A percentile compares a stretch with the other conserved stretches of the same genome.
phyloP scores from a whole-genome alignment of 2,113 vertebrate species.

The Nannobrachium achirus region DNA sequence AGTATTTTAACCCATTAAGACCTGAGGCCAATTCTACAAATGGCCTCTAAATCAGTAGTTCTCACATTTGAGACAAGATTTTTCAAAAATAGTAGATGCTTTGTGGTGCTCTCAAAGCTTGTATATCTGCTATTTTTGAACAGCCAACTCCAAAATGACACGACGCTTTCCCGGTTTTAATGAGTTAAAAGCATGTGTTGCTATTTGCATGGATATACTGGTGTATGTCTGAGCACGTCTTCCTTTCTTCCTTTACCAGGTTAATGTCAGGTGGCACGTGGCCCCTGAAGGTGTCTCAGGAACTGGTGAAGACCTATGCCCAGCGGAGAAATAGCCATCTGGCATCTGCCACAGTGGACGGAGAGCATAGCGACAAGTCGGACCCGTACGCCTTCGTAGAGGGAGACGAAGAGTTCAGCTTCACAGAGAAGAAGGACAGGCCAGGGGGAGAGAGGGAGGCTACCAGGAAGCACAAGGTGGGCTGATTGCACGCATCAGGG shows the following conservation, averaged over 20 bases:
- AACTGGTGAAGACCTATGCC: slow-evolving; percentile 88
- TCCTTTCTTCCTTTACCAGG: slow-evolving; percentile 64
- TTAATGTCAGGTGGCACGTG: slow-evolving; percentile 89
- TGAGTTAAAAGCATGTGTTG: too few relatives aligned
- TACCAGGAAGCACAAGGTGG: slow-evolving; percentile 92
- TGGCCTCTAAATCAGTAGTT: too few relatives aligned
- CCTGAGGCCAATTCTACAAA: too few relatives aligned
- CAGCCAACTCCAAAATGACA: too few relatives aligned
- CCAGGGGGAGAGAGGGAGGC: slow-evolving; percentile 86
- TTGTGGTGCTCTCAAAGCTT: too few relatives aligned
- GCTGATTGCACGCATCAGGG: slow-evolving; percentile 23
- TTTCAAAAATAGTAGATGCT: too few relatives aligned
- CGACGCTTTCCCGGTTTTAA: too few relatives aligned
- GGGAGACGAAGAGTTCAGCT: slow-evolving; percentile 93
- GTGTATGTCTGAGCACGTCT: too few relatives aligned
- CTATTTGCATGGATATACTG: too few relatives aligned
- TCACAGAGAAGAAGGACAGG: slow-evolving; percentile 93
- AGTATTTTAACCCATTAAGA: slow-evolving; percentile 63
- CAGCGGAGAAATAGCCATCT: slow-evolving; percentile 93
- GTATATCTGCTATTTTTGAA: too few relatives aligned
- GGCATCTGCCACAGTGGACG: slow-evolving; percentile 80
- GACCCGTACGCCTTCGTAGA: slow-evolving; percentile 96
- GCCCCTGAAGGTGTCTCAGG: slow-evolving; percentile 94
- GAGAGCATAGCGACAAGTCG: slow-evolving; percentile 85
- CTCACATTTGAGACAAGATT: too few relatives aligned